Base-by-base conservation (phyloP, 2,797 vertebrate genomes). In the Parauchenoglanis ngamensis region DNA sequence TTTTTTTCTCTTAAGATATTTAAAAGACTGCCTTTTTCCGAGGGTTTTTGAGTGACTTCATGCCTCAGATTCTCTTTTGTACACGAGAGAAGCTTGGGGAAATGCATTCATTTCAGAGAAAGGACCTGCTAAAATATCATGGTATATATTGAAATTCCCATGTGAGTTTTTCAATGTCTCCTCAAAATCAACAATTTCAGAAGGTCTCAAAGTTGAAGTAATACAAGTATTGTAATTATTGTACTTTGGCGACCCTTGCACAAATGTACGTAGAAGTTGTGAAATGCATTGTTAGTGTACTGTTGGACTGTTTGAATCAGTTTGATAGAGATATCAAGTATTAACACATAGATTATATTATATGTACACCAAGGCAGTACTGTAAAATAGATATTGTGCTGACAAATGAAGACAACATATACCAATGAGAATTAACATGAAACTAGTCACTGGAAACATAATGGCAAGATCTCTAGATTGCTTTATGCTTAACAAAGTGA, bases 21-120 rank as follows among this genome's bases (percentile, higher is more conserved):
- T 84, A 89, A 90, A 90, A 89, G 87, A 94, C 92, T 95, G 94
- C 94, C 94, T 95, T 95, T 95, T 94, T 86, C 91, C 91, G 94
- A 89, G 93, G 93, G 93, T 94, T 95, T 86, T 88, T 61, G 61
- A 83, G 65, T 17, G 57, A 86, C 63, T 83, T 86, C 56, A 68
- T 83, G 79, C 79, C 90, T 94, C 94, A 92, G 89, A 87, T 87
- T 90, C 67, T 70, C 89, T 94, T 89, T 93, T 90, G 56, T 89
- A 90, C 83, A 56, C 44, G 67, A 87, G 90, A 91, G 89, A 90
- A 70, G 7, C 40, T 61, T 59, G 87, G 72, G 87, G 72, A 77
- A 86, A 70, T 49, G 35, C 70, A n/a, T 82, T 82, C 57, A 82
- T 44, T 79, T 79, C 40, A 79, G 44, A 75, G 28, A 84, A 19